Evolutionary conservation across 2,888 invertebrate genomes (phyloP), one percentile per base, ranked within the genome.

Genomic region (Cephonodes hylas): DNA sequence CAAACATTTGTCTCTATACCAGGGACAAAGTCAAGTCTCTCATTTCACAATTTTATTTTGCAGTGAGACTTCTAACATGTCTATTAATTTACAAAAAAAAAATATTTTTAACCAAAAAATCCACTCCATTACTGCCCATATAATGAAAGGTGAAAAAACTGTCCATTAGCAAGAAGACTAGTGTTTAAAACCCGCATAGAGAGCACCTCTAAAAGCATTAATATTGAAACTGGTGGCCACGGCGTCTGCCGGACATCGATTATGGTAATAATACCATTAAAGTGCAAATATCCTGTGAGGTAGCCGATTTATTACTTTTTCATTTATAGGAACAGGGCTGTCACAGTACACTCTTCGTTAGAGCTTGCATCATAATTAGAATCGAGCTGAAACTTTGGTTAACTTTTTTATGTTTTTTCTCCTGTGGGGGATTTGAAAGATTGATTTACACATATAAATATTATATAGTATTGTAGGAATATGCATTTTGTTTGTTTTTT

Each of bases 221-320:
- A 74, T 74, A 76, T 70, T 73, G 67, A 68, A 75, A 70, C 72
- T 67, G 69, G 70, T 64, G 18, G 42, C 60, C 62, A 58, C 56
- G 44, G 62, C 59, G 70, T 65, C 68, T 67, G 66, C 73, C 70
- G 79, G 77, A 77, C 81, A 77, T 83, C 84, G 85, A 86, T 87
- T 89, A 88, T 88, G 88, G 67, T 84, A 88, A 88, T 86, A 77
- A 70, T 62, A 74, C 79, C 68, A 87, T 88, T 83, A 89, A 88
- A 86, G 84, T 89, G 88, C 88, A 84, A 89, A 89, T 87, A 79
- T 69, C 76, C 60, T 63, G 63, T 65, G 71, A 72, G 76, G 75
- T 74, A 69, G 67, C 45, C 73, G 69, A 80, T 80, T 80, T 80
- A 75, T 79, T 75, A 73, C 76, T 74, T 75, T 66, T 69, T 59